Evolutionary conservation across 2,113 vertebrate genomes (phyloP).

Genomic region (Motacilla tschutschensis): DNA sequence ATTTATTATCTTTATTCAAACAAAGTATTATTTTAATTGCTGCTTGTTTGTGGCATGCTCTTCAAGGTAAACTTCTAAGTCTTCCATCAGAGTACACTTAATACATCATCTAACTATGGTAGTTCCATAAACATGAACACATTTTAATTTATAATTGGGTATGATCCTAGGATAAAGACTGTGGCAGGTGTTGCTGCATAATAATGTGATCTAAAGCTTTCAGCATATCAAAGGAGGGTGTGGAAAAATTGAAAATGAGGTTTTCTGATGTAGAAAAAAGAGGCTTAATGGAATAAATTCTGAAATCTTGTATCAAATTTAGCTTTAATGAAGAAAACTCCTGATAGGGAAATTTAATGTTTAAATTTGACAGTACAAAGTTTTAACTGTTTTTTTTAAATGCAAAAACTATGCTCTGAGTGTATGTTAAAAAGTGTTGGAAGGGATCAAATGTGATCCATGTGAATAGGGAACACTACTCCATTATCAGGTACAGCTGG

Average conservation of each 20-base stretch:
- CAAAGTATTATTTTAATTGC: slow-evolving; percentile 1
- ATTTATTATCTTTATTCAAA: not conserved
- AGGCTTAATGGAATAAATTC: not conserved
- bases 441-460: not conserved
- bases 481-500: not conserved
- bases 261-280: not conserved
- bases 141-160: not conserved
- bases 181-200: not conserved
- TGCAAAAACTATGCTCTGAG: not conserved
- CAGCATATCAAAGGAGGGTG: not conserved
- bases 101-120: not conserved
- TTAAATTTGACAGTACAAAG: not conserved
- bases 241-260: not conserved
- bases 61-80: slow-evolving; percentile 9
- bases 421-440: not conserved
- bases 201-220: not conserved
- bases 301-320: not conserved
- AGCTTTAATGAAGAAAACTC: not conserved
- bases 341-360: not conserved
- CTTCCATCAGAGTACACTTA: not conserved
- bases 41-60: slow-evolving; percentile 11
- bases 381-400: not conserved
- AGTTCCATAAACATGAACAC: not conserved
- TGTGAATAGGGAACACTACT: not conserved
- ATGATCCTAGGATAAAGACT: not conserved